These are phyloP conservation scores for Morbakka virulenta DNA, from an alignment of 30 jellyfish, hydroid and myxozoan genomes.

Conservation along the genomic window DNA sequence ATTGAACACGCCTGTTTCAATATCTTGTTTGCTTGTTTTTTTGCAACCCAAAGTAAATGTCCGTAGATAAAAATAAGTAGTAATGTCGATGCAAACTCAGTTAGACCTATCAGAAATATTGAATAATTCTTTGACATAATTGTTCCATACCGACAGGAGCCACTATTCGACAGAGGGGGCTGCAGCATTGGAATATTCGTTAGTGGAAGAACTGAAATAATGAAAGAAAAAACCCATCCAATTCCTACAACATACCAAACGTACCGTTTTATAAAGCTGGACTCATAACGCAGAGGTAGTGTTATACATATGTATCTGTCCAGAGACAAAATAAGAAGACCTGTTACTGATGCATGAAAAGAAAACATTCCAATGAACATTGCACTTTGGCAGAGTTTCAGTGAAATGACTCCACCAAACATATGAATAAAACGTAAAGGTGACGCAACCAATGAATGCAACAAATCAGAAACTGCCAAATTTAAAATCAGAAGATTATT, in stretches of 20 bases:
- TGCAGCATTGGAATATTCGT: neutral
- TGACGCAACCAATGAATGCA: conserved; percentile 11
- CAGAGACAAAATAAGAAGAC: conserved; percentile 24
- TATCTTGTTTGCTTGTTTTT: conserved; percentile 48
- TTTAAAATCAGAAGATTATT: conserved; percentile 39
- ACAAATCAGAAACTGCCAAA: conserved; percentile 44
- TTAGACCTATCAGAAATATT: neutral
- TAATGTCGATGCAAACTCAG: conserved; percentile 44
- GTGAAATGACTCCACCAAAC: neutral
- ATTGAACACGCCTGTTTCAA: too few species aligned
- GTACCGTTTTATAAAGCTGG: conserved; percentile 9
- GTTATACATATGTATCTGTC: conserved; percentile 60
- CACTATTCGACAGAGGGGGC: neutral
- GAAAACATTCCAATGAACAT: conserved; percentile 12
- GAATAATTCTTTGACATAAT: conserved; percentile 16
- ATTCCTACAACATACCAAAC: neutral
- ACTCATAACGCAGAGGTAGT: conserved; percentile 35
- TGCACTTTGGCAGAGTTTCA: conserved; percentile 5
- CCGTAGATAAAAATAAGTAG: conserved; percentile 31
- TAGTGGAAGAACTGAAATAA: conserved; percentile 25
- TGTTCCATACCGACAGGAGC: neutral
- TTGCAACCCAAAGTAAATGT: conserved; percentile 27
- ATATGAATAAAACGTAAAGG: neutral
- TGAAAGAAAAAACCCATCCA: conserved; percentile 26
- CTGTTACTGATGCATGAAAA: conserved; percentile 46